phyloP scores from a whole-genome alignment of 2,113 vertebrate species.

The Abramis brama region DNA sequence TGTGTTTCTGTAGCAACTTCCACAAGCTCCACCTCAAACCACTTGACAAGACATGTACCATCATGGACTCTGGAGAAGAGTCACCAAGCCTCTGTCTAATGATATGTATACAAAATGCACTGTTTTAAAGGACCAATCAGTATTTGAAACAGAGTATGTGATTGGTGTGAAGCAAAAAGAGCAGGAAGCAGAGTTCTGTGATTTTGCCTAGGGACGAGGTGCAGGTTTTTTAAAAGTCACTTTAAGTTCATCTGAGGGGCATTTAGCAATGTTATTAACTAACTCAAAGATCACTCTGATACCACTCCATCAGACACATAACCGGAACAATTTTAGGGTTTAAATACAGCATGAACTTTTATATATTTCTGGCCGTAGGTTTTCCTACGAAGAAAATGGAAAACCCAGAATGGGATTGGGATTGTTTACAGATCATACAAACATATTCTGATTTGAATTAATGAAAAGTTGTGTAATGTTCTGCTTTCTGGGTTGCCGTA shows the following conservation, averaged over 20 bases:
- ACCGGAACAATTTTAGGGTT: background rate
- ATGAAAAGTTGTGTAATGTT: background rate
- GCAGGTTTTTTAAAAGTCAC: background rate
- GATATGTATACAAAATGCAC: too few relatives aligned
- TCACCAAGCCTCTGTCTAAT: background rate
- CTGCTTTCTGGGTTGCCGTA: background rate
- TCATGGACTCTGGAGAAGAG: constrained; percentile 8
- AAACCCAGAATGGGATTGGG: background rate
- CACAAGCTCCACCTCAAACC: background rate
- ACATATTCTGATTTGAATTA: constrained; percentile 10
- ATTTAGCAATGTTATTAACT: too few relatives aligned
- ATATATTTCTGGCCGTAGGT: background rate
- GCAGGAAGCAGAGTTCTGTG: background rate
- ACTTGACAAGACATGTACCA: constrained; percentile 11
- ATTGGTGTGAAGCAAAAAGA: background rate
- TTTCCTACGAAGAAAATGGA: too few relatives aligned
- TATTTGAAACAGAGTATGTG: background rate
- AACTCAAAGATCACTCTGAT: background rate
- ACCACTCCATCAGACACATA: background rate
- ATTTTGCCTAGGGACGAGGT: background rate
- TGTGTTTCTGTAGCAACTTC: constrained; percentile 24
- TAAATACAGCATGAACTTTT: background rate
- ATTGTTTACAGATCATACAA: background rate
- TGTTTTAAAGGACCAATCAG: background rate
- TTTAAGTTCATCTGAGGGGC: too few relatives aligned